Evolutionary conservation across 2,113 vertebrate species (phyloP).

Genomic region (Trichechus manatus): DNA sequence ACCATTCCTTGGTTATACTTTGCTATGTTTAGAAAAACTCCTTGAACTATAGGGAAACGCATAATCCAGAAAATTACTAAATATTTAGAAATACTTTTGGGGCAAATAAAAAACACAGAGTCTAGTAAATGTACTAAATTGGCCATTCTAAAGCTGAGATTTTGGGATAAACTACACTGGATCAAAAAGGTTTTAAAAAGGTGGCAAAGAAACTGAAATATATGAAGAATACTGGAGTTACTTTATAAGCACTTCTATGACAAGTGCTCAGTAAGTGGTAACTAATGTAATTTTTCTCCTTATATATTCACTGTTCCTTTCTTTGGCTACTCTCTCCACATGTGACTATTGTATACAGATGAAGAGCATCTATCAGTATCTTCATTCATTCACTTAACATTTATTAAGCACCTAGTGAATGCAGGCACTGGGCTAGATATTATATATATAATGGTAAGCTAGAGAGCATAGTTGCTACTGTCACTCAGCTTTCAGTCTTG

Average conservation of each 20-base stretch:
- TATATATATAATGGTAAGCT: background rate
- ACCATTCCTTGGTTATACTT: constrained; percentile 1
- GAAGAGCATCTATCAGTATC: background rate
- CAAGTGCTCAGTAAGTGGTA: background rate
- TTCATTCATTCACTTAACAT: constrained; percentile 28
- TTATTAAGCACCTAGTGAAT: constrained; percentile 20
- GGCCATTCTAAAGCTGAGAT: constrained; percentile 17
- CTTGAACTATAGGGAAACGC: background rate
- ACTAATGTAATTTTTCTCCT: background rate
- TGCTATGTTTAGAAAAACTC: constrained; percentile 32
- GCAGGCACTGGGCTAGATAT: background rate
- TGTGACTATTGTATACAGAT: background rate
- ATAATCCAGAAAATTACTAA: constrained; percentile 58
- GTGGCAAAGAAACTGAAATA: background rate
- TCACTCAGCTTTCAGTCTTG: background rate
- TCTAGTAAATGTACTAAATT: background rate
- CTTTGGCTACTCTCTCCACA: background rate
- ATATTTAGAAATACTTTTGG: constrained; percentile 63
- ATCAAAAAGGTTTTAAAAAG: constrained; percentile 21
- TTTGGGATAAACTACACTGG: constrained; percentile 33
- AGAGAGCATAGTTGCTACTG: background rate
- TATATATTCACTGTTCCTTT: background rate
- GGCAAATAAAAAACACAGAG: constrained; percentile 32
- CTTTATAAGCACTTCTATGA: background rate
- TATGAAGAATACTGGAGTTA: background rate